These are phyloP conservation scores for Augiades crinisus DNA, from an alignment of 2,888 invertebrate species.

Conservation along the genomic window DNA sequence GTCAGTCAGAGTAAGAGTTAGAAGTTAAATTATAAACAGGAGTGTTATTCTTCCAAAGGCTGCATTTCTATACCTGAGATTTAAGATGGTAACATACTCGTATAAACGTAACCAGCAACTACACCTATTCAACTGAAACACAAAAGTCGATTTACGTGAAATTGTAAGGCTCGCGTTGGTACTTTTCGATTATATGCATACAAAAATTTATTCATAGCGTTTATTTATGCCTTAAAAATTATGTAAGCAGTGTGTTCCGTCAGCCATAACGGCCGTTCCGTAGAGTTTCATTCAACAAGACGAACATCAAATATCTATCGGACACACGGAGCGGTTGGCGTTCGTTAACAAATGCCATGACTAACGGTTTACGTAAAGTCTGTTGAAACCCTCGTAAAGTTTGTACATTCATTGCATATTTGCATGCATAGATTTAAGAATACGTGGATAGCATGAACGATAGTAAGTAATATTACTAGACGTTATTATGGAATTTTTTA, in stretches of 20 bases:
- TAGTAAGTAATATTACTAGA: neutral
- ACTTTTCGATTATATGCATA: too few species aligned
- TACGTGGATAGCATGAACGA: neutral
- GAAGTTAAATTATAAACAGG: too few species aligned
- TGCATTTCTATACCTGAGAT: too few species aligned
- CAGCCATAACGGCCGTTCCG: neutral
- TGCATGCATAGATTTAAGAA: neutral
- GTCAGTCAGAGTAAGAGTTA: too few species aligned
- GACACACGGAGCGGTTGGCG: conserved; percentile 5
- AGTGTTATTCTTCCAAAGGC: too few species aligned
- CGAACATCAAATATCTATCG: neutral
- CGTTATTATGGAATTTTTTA: neutral
- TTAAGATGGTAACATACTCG: too few species aligned
- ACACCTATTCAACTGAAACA: too few species aligned
- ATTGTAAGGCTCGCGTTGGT: too few species aligned
- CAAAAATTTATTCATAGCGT: neutral
- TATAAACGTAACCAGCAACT: too few species aligned
- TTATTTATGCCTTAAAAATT: neutral
- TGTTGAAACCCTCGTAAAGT: conserved; percentile 34
- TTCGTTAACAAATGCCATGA: conserved; percentile 9
- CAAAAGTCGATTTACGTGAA: too few species aligned
- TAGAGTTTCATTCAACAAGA: conserved; percentile 1
- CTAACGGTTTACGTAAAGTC: conserved; percentile 33
- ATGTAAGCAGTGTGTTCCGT: neutral
- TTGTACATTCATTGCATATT: neutral